Percentiles rank a stretch among this genome's conserved stretches.
phyloP scores from a whole-genome alignment of 2,888 invertebrate species.

The Leptinotarsa rubiginosa region DNA sequence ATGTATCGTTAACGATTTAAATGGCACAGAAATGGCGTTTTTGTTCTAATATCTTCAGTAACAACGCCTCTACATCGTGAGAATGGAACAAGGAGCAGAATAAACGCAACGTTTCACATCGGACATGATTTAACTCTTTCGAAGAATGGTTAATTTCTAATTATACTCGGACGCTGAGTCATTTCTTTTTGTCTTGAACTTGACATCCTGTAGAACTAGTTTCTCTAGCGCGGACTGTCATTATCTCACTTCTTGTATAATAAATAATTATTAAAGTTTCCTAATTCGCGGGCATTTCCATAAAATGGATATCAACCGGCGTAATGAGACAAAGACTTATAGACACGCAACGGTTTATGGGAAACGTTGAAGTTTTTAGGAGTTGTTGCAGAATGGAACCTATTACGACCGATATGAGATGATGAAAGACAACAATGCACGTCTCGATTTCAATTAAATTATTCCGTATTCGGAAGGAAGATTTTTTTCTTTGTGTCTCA shows the following conservation, averaged over 20 bases:
- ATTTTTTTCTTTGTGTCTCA: not conserved
- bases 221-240: slow-evolving; percentile 24
- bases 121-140: slow-evolving; percentile 7
- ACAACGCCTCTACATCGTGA: slow-evolving; percentile 14
- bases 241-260: slow-evolving; percentile 37
- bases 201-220: slow-evolving; percentile 38
- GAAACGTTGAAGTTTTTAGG: slow-evolving; percentile 7
- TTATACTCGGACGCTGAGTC: slow-evolving; percentile 14
- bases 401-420: not conserved
- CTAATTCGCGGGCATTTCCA: slow-evolving; percentile 30
- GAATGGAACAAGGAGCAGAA: not conserved
- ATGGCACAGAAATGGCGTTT: slow-evolving; percentile 1
- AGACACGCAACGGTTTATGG: slow-evolving; percentile 25
- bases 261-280: slow-evolving; percentile 34
- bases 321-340: slow-evolving; percentile 27
- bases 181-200: slow-evolving; percentile 30
- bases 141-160: slow-evolving; percentile 17
- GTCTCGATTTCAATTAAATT: not conserved
- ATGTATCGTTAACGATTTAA: not conserved
- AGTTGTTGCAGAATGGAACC: slow-evolving; percentile 1
- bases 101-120: slow-evolving; percentile 2
- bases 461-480: not conserved
- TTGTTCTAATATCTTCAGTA: not conserved
- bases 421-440: slow-evolving; percentile 6
- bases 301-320: slow-evolving; percentile 29